Base-by-base conservation (phyloP, 2,113 vertebrate species). In the Anolis carolinensis region DNA sequence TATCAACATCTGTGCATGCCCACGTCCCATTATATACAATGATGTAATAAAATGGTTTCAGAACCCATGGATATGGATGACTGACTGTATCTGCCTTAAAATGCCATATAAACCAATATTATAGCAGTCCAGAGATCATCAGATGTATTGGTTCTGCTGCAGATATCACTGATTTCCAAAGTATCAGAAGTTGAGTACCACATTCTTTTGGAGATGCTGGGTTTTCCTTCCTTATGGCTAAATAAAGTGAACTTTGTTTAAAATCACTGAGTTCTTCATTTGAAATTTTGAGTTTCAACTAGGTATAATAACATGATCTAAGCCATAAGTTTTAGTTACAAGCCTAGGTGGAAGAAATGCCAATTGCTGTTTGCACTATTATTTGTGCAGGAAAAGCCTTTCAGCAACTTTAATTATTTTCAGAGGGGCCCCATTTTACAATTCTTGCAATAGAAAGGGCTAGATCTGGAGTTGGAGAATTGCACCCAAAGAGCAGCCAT, bases 371-470 rank as follows among this genome's bases (percentile, higher is more conserved):
- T 92, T 92, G 92, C 88, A 83, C 89, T 92, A 77, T 94, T 95
- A 89, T 92, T 94, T 94, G 80, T 95, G 91, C 89, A 90, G 83
- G 88, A 84, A 87, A 89, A 87, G 82, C 89, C 93, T 94, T 94
- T 94, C 91, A 94, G 90, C 93, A 91, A 89, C 89, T 76, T 87
- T 93, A 92, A 93, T 94, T 94, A 93, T 95, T 94, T 95, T 93
- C 81, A 86, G 88, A 93, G 91, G 86, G 94, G 91, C 92, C 91
- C 88, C 62, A 48, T 75, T 89, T 76, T 89, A 88, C 87, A 81
- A 36, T 92, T 90, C 88, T 91, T 84, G 85, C 89, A 84, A 87
- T 90, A 90, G 91, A 91, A 92, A 86, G 85, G 92, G 88, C 85
- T 89, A 83, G 86, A 86, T 82, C 78, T 87, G 79, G 84, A 73